Evolutionary conservation across 2,797 vertebrate species (phyloP), one percentile per base, ranked within the genome.

Genomic region (Glossophaga mutica): DNA sequence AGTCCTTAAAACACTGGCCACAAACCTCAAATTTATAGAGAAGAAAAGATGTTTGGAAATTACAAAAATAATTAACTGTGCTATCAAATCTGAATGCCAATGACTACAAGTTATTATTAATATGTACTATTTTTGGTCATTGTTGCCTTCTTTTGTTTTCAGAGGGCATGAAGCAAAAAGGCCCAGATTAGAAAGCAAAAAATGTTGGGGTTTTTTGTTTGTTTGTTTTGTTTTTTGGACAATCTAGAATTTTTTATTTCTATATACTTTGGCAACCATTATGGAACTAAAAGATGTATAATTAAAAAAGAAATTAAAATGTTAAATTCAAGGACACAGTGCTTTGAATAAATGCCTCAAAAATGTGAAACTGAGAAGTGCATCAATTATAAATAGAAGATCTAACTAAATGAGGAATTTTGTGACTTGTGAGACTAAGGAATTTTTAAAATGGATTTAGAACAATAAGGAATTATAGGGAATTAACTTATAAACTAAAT

Each of bases 261-360:
- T 86, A 2, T 92, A 22, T 46, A 39, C 29, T 94, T 87, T 96
- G 77, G 9, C 42, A 96, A 79, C 24, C 34, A 46, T 4, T 78
- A 59, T 16, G 16, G n/a, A 71, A 94, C 37, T 78, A 81, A 81
- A 83, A 76, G n/a, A 86, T 76, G 18, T 59, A 21, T 55, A 88
- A 88, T n/a, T 46, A 24, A 76, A 95, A 94, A 79, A 48, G 21
- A 73, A 95, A 81, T 87, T 87, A 87, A 84, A 84, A 55, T 94
- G 14, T 94, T 94, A 95, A 87, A 68, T 50, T 76, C 12, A 84
- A 94, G 18, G 32, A 79, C 82, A 24, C 6, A 10, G 24, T 50
- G 26, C 29, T 94, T 94, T 86, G 48, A 87, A 78, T 96, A 82
- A 79, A 96, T 90, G 34, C 11, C 8, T 81, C 37, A 67, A 5